Conservation (phyloP, 2,888 invertebrate species). For the Brachyptera putata region DNA sequence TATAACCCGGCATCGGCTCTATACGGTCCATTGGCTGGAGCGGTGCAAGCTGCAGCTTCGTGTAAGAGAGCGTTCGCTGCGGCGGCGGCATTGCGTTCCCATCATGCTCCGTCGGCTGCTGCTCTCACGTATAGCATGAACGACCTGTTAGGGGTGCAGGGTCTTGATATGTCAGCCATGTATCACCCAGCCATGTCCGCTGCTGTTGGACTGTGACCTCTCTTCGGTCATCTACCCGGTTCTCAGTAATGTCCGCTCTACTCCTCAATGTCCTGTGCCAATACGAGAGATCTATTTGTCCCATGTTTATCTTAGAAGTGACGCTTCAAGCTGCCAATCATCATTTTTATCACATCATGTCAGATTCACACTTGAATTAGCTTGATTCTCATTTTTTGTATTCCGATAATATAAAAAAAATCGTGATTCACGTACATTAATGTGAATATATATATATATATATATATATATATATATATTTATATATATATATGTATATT, state of each 20-base stretch:
- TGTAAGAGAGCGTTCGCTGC: slow-evolving; percentile 56
- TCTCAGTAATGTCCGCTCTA: slow-evolving; percentile 17
- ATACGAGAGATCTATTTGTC: neutral
- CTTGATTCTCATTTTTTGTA: no score
- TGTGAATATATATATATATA: no score
- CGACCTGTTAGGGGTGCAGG: slow-evolving; percentile 66
- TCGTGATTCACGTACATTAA: no score
- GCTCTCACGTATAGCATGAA: slow-evolving; percentile 64
- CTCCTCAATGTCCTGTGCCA: neutral
- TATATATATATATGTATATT: no score
- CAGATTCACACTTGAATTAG: no score
- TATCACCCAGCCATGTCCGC: slow-evolving; percentile 67
- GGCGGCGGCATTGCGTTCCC: slow-evolving; percentile 44
- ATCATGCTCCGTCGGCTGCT: slow-evolving; percentile 47
- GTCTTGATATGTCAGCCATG: slow-evolving; percentile 61
- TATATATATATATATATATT: no score
- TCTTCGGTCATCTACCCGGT: slow-evolving; percentile 32
- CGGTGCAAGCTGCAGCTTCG: slow-evolving; percentile 34
- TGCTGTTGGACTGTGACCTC: slow-evolving; percentile 65
- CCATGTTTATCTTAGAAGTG: no score
- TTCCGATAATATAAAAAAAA: no score
- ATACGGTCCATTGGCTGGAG: slow-evolving; percentile 51
- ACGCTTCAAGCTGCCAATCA: no score
- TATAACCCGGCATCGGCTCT: slow-evolving; percentile 41
- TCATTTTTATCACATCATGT: no score